Conservation (phyloP, 2,113 vertebrate genomes). For the Dipodomys stephensi region DNA sequence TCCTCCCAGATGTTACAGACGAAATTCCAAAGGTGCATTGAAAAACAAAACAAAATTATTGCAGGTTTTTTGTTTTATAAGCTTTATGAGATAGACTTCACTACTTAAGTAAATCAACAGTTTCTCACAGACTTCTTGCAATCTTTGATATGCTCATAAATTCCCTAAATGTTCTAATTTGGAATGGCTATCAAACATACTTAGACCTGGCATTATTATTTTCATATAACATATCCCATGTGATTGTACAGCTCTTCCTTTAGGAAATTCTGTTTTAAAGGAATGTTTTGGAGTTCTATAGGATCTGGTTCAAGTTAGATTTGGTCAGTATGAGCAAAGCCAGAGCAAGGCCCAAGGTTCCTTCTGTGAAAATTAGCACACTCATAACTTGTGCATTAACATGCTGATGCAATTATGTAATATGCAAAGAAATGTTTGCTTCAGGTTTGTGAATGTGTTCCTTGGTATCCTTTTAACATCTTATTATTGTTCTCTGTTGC, state of each 20-base stretch:
- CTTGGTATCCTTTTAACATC: slow-evolving; percentile 21
- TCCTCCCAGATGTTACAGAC: neutral
- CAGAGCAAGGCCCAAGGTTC: neutral
- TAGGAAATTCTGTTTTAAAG: slow-evolving; percentile 1
- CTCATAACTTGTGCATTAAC: neutral
- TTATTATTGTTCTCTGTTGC: slow-evolving; percentile 50
- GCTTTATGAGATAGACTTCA: neutral
- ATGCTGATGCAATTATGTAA: neutral
- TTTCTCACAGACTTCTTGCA: slow-evolving; percentile 18
- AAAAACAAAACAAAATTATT: neutral
- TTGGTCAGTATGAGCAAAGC: slow-evolving; percentile 31
- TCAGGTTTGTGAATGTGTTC: neutral
- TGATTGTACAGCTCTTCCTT: neutral
- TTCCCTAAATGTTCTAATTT: neutral
- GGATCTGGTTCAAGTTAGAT: slow-evolving; percentile 17
- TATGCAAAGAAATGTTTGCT: neutral
- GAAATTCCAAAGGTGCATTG: neutral
- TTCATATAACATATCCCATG: neutral
- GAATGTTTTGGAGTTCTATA: neutral
- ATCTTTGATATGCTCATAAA: neutral
- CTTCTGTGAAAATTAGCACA: neutral
- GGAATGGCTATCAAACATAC: neutral
- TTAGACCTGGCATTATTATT: neutral
- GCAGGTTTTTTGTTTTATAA: neutral
- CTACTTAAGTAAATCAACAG: neutral